Conservation (phyloP, 1,140 invertebrate genomes). For the Cydia pomonella region DNA sequence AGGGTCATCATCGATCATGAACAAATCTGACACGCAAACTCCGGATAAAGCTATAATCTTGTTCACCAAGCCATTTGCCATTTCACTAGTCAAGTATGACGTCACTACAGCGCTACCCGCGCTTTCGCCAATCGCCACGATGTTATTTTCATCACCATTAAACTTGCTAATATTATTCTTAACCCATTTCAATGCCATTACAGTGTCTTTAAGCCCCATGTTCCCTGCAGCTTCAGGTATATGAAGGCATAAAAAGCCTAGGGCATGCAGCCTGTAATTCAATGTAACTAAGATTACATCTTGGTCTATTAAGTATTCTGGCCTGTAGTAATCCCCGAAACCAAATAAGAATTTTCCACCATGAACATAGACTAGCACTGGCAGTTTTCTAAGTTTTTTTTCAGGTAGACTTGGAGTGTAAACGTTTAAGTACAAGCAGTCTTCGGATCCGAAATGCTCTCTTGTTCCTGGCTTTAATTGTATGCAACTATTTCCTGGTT, state of each 20-base stretch:
- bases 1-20: conserved; percentile 62
- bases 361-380: conserved; percentile 82
- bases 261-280: conserved; percentile 84
- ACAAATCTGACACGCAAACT: conserved; percentile 82
- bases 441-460: conserved; percentile 69
- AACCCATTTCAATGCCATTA: conserved; percentile 76
- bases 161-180: conserved; percentile 81
- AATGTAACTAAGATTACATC: conserved; percentile 86
- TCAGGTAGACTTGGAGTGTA: conserved; percentile 66
- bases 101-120: conserved; percentile 86
- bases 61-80: conserved; percentile 82
- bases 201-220: conserved; percentile 85
- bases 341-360: conserved; percentile 81
- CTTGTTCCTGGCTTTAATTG: conserved; percentile 73
- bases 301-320: conserved; percentile 84
- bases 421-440: conserved; percentile 75
- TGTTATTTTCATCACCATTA: conserved; percentile 86
- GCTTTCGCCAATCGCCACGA: conserved; percentile 88
- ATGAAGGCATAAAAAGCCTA: conserved; percentile 84
- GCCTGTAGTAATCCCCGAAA: conserved; percentile 77
- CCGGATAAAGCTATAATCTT: conserved; percentile 83
- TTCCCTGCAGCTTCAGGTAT: conserved; percentile 83
- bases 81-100: conserved; percentile 84
- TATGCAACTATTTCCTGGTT: conserved; percentile 79
- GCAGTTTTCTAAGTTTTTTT: conserved; percentile 60